Percentiles rank a stretch among this genome's conserved stretches.
phyloP scores from a whole-genome alignment of 1,140 invertebrate genomes.

The Drosophila santomea region DNA sequence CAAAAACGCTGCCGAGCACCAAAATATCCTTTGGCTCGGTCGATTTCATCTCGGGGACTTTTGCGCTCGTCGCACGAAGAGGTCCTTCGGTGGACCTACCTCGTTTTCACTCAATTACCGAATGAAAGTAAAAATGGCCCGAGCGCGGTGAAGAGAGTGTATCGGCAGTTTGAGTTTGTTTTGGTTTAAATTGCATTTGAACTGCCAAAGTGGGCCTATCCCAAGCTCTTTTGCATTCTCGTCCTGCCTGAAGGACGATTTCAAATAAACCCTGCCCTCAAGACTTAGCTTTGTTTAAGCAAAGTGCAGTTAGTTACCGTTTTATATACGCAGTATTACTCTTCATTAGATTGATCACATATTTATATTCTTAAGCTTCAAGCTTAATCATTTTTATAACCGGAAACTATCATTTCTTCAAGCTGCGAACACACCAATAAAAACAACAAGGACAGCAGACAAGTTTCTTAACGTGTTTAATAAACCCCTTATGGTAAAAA shows the following conservation, averaged over 20 bases:
- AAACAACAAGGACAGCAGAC: background rate
- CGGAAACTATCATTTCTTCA: too few species aligned
- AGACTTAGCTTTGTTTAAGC: too few species aligned
- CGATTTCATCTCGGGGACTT: conserved; percentile 55
- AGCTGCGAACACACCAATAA: too few species aligned
- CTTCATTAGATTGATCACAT: background rate
- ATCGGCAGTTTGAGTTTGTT: conserved; percentile 77
- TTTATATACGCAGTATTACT: background rate
- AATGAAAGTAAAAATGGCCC: conserved; percentile 77
- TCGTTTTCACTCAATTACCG: conserved; percentile 79
- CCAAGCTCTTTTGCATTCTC: conserved; percentile 68
- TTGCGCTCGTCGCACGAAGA: conserved; percentile 32
- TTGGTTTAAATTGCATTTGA: conserved; percentile 80
- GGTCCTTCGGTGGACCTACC: conserved; percentile 3
- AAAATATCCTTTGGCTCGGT: conserved; percentile 70
- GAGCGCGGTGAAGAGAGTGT: conserved; percentile 8
- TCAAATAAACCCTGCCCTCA: background rate
- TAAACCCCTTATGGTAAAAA: conserved; percentile 13
- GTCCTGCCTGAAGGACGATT: background rate
- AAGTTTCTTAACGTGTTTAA: background rate
- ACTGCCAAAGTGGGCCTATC: conserved; percentile 72
- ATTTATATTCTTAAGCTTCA: background rate
- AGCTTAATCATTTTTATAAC: too few species aligned
- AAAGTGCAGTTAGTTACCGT: too few species aligned
- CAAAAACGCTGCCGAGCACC: conserved; percentile 69